Conservation (phyloP, 2,797 vertebrate genomes). For the Chanos chanos region DNA sequence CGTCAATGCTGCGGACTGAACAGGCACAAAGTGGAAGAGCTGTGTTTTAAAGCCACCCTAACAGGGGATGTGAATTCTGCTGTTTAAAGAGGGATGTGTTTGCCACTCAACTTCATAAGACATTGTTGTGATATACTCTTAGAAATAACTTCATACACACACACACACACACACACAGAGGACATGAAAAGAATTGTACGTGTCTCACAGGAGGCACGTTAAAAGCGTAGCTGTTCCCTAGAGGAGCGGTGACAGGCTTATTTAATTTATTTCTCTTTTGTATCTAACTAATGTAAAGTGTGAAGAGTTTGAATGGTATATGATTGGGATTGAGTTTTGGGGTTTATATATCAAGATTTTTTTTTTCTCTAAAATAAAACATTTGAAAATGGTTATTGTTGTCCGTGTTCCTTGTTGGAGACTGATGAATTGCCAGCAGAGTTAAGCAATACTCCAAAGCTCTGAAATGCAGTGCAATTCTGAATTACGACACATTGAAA, state of each 20-base stretch:
- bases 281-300: slow-evolving; percentile 78
- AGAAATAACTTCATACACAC: slow-evolving; percentile 20
- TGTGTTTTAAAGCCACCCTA: neutral
- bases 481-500: too few species aligned
- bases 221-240: slow-evolving; percentile 38
- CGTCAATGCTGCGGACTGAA: too few species aligned
- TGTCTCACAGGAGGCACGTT: slow-evolving; percentile 44
- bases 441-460: too few species aligned
- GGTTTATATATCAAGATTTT: slow-evolving; percentile 70
- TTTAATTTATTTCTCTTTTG: slow-evolving; percentile 71
- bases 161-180: too few species aligned
- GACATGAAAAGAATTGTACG: slow-evolving; percentile 9
- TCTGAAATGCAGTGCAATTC: too few species aligned
- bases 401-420: neutral
- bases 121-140: slow-evolving; percentile 14
- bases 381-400: slow-evolving; percentile 46
- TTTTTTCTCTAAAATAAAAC: slow-evolving; percentile 62
- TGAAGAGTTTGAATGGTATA: slow-evolving; percentile 68
- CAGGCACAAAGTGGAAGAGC: too few species aligned
- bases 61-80: neutral
- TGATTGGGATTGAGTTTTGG: slow-evolving; percentile 58
- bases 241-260: slow-evolving; percentile 43
- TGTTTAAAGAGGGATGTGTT: neutral
- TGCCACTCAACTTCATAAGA: slow-evolving; percentile 1
- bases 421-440: too few species aligned